These are phyloP conservation scores for Nibea albiflora DNA, from an alignment of 2,113 vertebrate genomes.

Conservation along the genomic window DNA sequence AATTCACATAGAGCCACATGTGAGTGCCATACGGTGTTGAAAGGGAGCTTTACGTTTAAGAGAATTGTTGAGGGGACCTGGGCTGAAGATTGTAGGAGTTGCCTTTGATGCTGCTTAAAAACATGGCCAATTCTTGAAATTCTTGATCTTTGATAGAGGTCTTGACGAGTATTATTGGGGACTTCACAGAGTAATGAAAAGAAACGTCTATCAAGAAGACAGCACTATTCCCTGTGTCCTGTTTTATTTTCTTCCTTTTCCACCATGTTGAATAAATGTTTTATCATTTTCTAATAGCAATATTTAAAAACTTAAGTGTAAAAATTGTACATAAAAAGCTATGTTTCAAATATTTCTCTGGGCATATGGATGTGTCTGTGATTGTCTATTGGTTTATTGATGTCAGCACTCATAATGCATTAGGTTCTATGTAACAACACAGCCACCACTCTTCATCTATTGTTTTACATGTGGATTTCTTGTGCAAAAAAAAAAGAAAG, in stretches of 20 bases:
- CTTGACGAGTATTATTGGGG: constrained; percentile 10
- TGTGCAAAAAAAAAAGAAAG: constrained; percentile 51
- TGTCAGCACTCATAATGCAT: constrained; percentile 76
- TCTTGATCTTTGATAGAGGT: constrained; percentile 28
- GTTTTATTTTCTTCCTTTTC: constrained; percentile 72
- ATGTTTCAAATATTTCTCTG: constrained; percentile 81
- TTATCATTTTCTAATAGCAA: constrained; percentile 85
- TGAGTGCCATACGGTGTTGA: constrained; percentile 66
- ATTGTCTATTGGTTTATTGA: constrained; percentile 75
- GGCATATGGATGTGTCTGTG: constrained; percentile 81
- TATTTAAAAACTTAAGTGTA: constrained; percentile 81
- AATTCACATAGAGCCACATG: constrained; percentile 19
- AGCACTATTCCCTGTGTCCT: constrained; percentile 57
- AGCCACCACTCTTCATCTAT: constrained; percentile 36
- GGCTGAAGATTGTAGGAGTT: constrained; percentile 60
- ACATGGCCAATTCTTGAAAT: constrained; percentile 35
- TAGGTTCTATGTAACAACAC: constrained; percentile 49
- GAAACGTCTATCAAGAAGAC: constrained; percentile 50
- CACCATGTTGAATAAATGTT: constrained; percentile 81
- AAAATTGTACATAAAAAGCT: constrained; percentile 84
- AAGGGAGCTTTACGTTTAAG: constrained; percentile 55
- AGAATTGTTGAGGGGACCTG: constrained; percentile 29
- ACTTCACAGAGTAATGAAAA: constrained; percentile 44
- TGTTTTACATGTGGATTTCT: constrained; percentile 72
- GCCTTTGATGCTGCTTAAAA: constrained; percentile 70